Conservation (phyloP, 2,797 vertebrate species). For the Crypturellus tataupa region DNA sequence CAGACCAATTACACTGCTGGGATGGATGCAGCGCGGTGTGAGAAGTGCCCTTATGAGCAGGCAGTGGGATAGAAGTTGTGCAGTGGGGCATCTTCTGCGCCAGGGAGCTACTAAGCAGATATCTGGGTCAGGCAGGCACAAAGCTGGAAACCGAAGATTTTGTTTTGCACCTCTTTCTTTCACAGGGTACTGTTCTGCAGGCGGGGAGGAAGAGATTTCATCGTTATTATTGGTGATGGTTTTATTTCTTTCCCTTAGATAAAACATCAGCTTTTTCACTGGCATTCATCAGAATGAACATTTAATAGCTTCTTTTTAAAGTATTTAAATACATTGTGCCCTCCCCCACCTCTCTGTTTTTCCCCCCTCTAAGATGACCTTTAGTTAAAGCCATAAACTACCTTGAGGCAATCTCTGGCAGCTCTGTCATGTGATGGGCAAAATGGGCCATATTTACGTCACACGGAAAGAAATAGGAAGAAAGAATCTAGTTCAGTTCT, state of each 20-base stretch:
- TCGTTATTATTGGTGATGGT: background rate
- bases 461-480: slow-evolving; percentile 20
- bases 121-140: slow-evolving; percentile 54
- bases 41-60: slow-evolving; percentile 62
- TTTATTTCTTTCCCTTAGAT: background rate
- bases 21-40: slow-evolving; percentile 78
- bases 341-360: background rate
- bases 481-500: slow-evolving; percentile 36
- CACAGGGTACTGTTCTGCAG: fast-evolving
- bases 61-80: slow-evolving; percentile 23
- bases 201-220: background rate
- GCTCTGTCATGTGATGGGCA: slow-evolving; percentile 48
- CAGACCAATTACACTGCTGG: slow-evolving; percentile 78
- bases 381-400: slow-evolving; percentile 41
- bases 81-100: slow-evolving; percentile 49
- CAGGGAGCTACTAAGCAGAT: slow-evolving; percentile 17
- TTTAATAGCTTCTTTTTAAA: background rate
- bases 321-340: background rate
- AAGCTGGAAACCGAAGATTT: slow-evolving; percentile 3
- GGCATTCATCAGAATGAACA: background rate
- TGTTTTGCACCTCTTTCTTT: background rate
- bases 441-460: slow-evolving; percentile 52
- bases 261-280: background rate
- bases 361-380: slow-evolving; percentile 15
- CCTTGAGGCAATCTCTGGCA: slow-evolving; percentile 63